Evolutionary conservation across 2,797 vertebrate species (phyloP).

Genomic region (Crenuchus spilurus): DNA sequence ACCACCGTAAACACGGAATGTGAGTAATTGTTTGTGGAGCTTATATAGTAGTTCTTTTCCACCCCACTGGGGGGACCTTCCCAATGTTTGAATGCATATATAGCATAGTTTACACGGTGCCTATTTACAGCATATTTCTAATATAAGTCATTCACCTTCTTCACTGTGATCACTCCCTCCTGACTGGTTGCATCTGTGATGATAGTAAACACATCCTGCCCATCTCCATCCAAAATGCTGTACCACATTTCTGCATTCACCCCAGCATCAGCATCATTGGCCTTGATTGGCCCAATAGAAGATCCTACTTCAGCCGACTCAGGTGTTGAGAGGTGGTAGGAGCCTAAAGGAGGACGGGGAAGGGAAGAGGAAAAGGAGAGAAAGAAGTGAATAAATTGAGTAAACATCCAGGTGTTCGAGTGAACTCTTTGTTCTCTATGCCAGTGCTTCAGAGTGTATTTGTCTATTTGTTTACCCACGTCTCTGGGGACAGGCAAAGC

Average conservation of each 20-base stretch:
- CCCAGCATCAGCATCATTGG: conserved; percentile 89
- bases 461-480: conserved; percentile 54
- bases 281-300: conserved; percentile 90
- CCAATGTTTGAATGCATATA: too few species aligned
- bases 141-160: conserved; percentile 79
- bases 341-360: conserved; percentile 77
- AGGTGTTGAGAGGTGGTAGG: conserved; percentile 86
- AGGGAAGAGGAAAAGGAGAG: conserved; percentile 12
- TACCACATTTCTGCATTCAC: conserved; percentile 92
- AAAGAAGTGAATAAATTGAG: conserved; percentile 27
- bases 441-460: conserved; percentile 33
- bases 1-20: too few species aligned
- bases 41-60: too few species aligned
- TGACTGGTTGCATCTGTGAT: conserved; percentile 91
- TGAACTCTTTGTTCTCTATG: conserved; percentile 45
- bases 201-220: conserved; percentile 88
- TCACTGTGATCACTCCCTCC: conserved; percentile 92
- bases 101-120: not conserved
- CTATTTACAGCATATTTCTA: conserved; percentile 28
- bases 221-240: conserved; percentile 83
- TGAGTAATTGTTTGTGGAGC: too few species aligned
- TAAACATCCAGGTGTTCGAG: conserved; percentile 42
- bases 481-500: conserved; percentile 43
- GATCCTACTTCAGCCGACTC: conserved; percentile 89
- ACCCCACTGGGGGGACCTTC: too few species aligned